Evolutionary conservation across 2,797 vertebrate genomes (phyloP).

Genomic region (Botia kubotai): DNA sequence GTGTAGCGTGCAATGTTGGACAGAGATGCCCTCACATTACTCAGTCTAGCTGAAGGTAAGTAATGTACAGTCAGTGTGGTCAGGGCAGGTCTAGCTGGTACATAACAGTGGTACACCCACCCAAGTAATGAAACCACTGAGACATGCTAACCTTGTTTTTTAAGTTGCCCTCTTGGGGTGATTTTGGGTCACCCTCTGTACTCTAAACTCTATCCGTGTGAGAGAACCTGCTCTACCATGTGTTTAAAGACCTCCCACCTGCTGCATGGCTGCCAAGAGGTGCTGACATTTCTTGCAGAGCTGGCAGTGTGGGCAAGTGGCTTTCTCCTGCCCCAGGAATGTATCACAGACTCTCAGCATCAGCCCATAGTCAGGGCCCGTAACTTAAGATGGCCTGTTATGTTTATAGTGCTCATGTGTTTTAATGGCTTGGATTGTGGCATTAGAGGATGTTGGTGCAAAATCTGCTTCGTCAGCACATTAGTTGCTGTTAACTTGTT

Average conservation of each 20-base stretch:
- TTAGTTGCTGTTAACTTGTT: constrained; percentile 2
- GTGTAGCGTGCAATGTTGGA: not conserved
- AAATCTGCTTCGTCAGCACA: constrained; percentile 24
- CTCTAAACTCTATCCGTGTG: constrained; percentile 7
- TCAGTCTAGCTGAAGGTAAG: not conserved
- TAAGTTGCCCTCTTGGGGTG: constrained; percentile 34
- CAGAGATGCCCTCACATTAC: not conserved
- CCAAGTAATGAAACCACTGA: not conserved
- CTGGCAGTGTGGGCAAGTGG: constrained; percentile 54
- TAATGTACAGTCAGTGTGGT: not conserved
- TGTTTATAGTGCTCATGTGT: constrained; percentile 48
- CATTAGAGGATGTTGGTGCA: constrained; percentile 29
- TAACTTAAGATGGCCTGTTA: constrained; percentile 54
- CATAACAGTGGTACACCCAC: not conserved
- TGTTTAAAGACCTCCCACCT: constrained; percentile 62
- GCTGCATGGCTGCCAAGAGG: constrained; percentile 68
- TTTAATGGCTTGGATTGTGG: constrained; percentile 38
- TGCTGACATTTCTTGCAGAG: constrained; percentile 67
- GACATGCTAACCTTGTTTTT: too few relatives aligned
- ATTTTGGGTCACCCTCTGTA: not conserved
- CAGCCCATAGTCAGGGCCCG: constrained; percentile 28
- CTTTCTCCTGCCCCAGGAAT: constrained; percentile 58
- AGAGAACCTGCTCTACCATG: too few relatives aligned
- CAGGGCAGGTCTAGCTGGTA: not conserved
- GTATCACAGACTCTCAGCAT: constrained; percentile 59